These are phyloP conservation scores for Cassiopea andromeda DNA, from an alignment of 30 jellyfish, hydroid and myxozoan genomes.

Conservation along the genomic window DNA sequence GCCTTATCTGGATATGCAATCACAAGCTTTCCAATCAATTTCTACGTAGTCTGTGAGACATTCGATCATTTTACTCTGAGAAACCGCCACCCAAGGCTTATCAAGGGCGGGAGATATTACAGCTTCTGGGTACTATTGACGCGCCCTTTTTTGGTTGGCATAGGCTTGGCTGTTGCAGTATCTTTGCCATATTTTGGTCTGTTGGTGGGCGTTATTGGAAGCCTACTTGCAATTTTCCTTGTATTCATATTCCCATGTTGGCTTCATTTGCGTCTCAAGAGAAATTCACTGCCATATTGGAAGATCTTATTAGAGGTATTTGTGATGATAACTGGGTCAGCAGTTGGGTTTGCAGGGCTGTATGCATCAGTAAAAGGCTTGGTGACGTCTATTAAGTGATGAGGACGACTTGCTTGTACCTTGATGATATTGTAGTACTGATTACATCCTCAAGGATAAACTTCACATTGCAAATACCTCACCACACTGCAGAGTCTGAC, in stretches of 20 bases:
- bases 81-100: constrained; percentile 19
- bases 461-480: too few species aligned
- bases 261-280: constrained; percentile 43
- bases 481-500: too few species aligned
- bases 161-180: constrained; percentile 36
- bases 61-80: constrained; percentile 29
- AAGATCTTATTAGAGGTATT: constrained; percentile 2
- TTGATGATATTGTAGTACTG: too few species aligned
- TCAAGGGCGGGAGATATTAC: constrained; percentile 31
- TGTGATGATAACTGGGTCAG: constrained; percentile 38
- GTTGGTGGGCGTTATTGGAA: constrained; percentile 56
- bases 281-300: constrained; percentile 29
- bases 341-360: constrained; percentile 48
- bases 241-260: constrained; percentile 50
- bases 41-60: constrained; percentile 60
- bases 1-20: constrained; percentile 33
- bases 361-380: constrained; percentile 48
- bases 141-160: constrained; percentile 47
- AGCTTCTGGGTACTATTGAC: constrained; percentile 57
- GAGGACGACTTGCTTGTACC: too few species aligned
- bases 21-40: constrained; percentile 47
- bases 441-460: too few species aligned
- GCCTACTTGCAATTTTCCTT: constrained; percentile 47
- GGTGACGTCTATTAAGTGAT: constrained; percentile 6
- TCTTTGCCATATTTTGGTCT: constrained; percentile 65